Conservation (phyloP, 2,113 vertebrate species). For the Leptosomus discolor region DNA sequence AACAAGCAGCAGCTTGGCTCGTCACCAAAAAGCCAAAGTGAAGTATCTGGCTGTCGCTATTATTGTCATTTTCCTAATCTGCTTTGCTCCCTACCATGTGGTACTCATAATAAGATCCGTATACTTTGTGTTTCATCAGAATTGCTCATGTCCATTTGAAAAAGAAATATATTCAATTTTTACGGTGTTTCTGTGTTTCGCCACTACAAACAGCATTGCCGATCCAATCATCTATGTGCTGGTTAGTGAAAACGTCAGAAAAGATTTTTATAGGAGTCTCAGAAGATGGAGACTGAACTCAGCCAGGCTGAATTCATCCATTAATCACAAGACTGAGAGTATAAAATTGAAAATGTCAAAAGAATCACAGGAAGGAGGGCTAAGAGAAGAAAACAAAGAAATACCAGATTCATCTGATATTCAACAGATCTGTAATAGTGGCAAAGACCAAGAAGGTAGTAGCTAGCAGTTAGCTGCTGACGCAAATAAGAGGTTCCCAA, state of each 20-base stretch:
- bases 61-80: slow-evolving; percentile 83
- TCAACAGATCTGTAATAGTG: background rate
- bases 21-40: slow-evolving; percentile 75
- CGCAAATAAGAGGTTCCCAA: background rate
- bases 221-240: slow-evolving; percentile 88
- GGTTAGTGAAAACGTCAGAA: slow-evolving; percentile 75
- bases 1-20: slow-evolving; percentile 49
- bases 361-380: background rate
- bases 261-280: slow-evolving; percentile 66
- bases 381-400: background rate
- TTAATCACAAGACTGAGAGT: background rate
- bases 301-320: background rate
- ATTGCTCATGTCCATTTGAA: slow-evolving; percentile 67
- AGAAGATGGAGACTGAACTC: slow-evolving; percentile 13
- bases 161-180: slow-evolving; percentile 68
- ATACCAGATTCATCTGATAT: background rate
- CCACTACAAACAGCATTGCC: slow-evolving; percentile 78
- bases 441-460: background rate
- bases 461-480: background rate
- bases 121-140: slow-evolving; percentile 46
- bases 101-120: slow-evolving; percentile 76
- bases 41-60: slow-evolving; percentile 68
- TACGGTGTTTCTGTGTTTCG: slow-evolving; percentile 76
- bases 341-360: background rate
- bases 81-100: slow-evolving; percentile 87